phyloP scores from a whole-genome alignment of 2,113 vertebrate genomes.

The Odocoileus hemionus region DNA sequence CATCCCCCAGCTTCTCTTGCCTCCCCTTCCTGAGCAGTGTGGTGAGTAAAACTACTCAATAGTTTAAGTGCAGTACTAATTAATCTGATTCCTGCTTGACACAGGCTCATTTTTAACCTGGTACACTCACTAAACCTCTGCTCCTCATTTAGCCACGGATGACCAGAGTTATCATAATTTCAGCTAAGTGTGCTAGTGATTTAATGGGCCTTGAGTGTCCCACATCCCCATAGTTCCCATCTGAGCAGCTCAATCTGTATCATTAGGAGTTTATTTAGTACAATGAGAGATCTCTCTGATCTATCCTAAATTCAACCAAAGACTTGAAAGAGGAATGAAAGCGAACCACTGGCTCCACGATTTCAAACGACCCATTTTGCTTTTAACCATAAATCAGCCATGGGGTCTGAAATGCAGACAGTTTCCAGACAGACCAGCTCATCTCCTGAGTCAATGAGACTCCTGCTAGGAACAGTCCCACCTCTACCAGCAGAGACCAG shows the following conservation, averaged over 20 bases:
- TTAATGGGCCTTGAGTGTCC: conserved; percentile 40
- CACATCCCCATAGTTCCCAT: neutral
- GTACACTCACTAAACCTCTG: conserved; percentile 61
- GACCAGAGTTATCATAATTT: conserved; percentile 65
- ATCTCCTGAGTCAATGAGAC: neutral
- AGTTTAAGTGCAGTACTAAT: conserved; percentile 61
- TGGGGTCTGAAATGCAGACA: conserved; percentile 38
- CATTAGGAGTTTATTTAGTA: conserved; percentile 38
- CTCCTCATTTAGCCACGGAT: conserved; percentile 57
- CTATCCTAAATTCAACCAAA: conserved; percentile 33
- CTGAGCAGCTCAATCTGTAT: neutral
- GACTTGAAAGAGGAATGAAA: conserved; percentile 62
- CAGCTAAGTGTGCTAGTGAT: conserved; percentile 26
- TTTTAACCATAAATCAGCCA: conserved; percentile 46
- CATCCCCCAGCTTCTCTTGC: neutral
- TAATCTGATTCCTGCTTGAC: conserved; percentile 59
- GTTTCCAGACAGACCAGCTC: conserved; percentile 5
- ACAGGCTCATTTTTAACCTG: conserved; percentile 61
- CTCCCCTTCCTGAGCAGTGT: neutral
- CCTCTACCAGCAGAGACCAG: conserved; percentile 78
- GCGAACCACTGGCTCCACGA: conserved; percentile 39
- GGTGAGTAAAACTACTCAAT: conserved; percentile 16
- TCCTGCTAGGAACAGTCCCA: neutral
- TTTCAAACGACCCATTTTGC: conserved; percentile 49
- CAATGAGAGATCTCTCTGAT: conserved; percentile 43